phyloP scores from a whole-genome alignment of 1,140 invertebrate genomes.

The Melitaea cinxia region DNA sequence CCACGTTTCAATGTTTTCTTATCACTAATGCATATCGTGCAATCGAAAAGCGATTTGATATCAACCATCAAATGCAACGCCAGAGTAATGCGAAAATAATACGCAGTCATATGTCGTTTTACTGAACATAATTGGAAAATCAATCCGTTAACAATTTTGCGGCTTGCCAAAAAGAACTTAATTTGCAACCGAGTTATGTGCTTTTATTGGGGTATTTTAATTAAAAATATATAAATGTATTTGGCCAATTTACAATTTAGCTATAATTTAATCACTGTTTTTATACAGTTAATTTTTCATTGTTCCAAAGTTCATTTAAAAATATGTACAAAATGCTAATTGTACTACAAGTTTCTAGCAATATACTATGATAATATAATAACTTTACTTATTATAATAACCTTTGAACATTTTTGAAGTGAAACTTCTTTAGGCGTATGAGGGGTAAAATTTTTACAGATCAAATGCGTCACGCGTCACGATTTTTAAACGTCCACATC shows the following conservation, averaged over 20 bases:
- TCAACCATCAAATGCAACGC: slow-evolving; percentile 21
- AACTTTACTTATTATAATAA: too few species aligned
- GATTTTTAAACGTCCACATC: too few species aligned
- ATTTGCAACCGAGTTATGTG: slow-evolving; percentile 13
- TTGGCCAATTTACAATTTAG: too few species aligned
- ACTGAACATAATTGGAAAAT: slow-evolving; percentile 19
- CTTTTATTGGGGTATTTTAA: slow-evolving; percentile 9
- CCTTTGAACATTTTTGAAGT: too few species aligned
- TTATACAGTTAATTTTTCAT: neutral
- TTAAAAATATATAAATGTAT: slow-evolving; percentile 7
- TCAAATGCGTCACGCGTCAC: too few species aligned
- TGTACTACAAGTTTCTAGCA: too few species aligned
- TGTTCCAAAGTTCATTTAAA: too few species aligned
- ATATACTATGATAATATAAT: too few species aligned
- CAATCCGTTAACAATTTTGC: slow-evolving; percentile 15
- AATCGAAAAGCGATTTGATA: slow-evolving; percentile 25
- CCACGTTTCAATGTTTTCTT: neutral
- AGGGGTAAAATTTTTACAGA: too few species aligned
- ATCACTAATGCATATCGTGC: slow-evolving; percentile 3
- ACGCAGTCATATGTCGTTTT: slow-evolving; percentile 14
- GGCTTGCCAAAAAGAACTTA: slow-evolving; percentile 17
- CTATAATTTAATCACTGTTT: neutral
- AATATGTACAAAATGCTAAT: too few species aligned
- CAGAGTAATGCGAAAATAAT: slow-evolving; percentile 22
- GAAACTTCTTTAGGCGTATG: too few species aligned